Percentiles rank a stretch among this genome's conserved stretches.
phyloP scores from a whole-genome alignment of 1,140 invertebrate species.

The Bombus breviceps region DNA sequence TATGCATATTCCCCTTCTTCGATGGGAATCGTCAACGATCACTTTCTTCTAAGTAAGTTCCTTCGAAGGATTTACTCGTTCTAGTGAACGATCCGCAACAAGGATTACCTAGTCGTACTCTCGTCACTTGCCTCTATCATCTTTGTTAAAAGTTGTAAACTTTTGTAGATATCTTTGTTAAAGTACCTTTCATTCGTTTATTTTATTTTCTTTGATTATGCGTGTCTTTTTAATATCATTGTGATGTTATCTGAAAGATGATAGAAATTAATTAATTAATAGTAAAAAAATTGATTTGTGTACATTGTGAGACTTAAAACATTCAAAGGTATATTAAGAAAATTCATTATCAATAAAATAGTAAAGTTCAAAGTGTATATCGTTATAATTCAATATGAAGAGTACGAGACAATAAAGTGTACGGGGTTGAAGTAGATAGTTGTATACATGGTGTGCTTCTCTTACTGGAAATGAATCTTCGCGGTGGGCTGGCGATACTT shows the following conservation, averaged over 20 bases:
- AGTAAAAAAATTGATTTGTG: not conserved
- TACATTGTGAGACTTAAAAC: not conserved
- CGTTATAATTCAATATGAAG: conserved; percentile 22
- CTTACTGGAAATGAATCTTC: conserved; percentile 65
- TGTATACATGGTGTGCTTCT: not conserved
- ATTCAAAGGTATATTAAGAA: not conserved
- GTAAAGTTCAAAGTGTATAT: not conserved
- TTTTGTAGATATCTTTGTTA: not conserved
- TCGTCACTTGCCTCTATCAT: not conserved
- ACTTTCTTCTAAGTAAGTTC: conserved; percentile 64
- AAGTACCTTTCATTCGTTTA: not conserved
- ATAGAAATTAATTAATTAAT: not conserved
- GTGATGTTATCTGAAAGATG: not conserved
- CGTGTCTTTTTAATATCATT: not conserved
- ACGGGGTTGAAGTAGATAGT: not conserved
- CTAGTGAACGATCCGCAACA: conserved; percentile 46
- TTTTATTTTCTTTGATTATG: conserved; percentile 8
- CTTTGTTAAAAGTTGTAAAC: not conserved
- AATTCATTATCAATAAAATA: too few species aligned
- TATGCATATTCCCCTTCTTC: conserved; percentile 45
- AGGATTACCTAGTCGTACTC: conserved; percentile 48
- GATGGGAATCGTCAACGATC: conserved; percentile 53
- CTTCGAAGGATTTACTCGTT: conserved; percentile 45
- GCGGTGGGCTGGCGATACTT: conserved; percentile 64
- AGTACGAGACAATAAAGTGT: conserved; percentile 19